Base-by-base conservation (phyloP, 2,888 invertebrate species). In the Eupithecia tripunctaria region DNA sequence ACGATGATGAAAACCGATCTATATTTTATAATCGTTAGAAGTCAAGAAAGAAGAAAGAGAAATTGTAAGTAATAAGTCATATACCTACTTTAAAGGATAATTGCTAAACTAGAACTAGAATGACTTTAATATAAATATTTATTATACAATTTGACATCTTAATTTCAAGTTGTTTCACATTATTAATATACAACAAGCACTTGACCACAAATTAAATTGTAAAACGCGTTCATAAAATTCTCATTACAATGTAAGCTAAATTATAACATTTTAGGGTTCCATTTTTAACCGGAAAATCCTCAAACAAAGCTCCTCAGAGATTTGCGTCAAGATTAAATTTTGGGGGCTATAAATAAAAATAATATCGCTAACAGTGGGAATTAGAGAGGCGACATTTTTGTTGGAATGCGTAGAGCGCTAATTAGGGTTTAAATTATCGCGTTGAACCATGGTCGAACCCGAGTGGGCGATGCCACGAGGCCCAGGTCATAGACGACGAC, bases 361-460 rank as follows among this genome's bases (percentile, higher is more conserved):
- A 90, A 89, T 89, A 88, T 86, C 77, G 83, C 87, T 84, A 86
- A 85, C 84, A 85, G 82, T 85, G 82, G 82, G 83, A 84, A 85
- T 83, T 83, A 86, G 84, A 84, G 86, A 87, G 87, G 89, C 72
- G 72, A 91, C 91, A 91, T 91, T 93, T 91, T 90, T 89, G 89
- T 89, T 84, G 87, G 85, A 87, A 88, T 84, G 88, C 89, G 87
- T 88, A 85, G 89, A 92, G 89, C 91, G 91, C 92, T 94, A 94
- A 93, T 93, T 93, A 93, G 87, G 79, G 82, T 85, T 86, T 89
- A 86, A 92, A 92, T 92, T 93, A 92, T 90, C 87, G 89, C 86
- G 87, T 87, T 84, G 86, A 32, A 32, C 32, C 32, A 32, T 32
- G 32, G 32, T 32, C 6, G 32, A 86, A 84, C 84, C 81, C 76